Evolutionary conservation across 2,888 invertebrate species (phyloP), one percentile per base, ranked within the genome.

Genomic region (Tipula unca): DNA sequence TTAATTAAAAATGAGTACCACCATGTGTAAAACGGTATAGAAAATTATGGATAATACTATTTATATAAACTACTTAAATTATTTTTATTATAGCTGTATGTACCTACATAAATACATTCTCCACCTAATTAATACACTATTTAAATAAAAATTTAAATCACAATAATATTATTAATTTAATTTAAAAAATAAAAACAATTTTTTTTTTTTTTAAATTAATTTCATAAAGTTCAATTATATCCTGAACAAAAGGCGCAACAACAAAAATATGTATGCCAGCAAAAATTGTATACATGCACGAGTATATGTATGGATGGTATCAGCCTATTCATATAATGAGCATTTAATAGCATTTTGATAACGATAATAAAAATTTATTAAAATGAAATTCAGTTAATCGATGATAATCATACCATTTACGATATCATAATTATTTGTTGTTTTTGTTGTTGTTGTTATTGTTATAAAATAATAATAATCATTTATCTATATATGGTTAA

Each of bases 281-380:
- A 69, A 25, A 69, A 25, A 8, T 69, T 69, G 25, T 69, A 25
- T 4, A 17, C 4, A 48, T 17, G 8, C 17, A 48, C 10, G 48
- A 3, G 25, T 32, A 6, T 32, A 32, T 32, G 32, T 32, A 32
- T n/a, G n/a, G 17, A 69, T 69, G 69, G 3, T 20, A 69, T 20
- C 69, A 25, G 69, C 25, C 69, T 69, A 25, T 69, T 69, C 69
- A 69, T 25, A 69, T 69, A 69, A 69, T 69, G 69, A 69, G 69
- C 69, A 69, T 69, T 69, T 69, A 69, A 69, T 69, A 69, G 69
- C 69, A 69, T 69, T 69, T 69, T 69, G 69, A 69, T 69, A 69
- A 69, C 69, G 69, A 69, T 69, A 69, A 69, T 69, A 69, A 69
- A 69, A 69, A 69, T 69, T 69, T 69, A 69, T 69, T 69, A 69